A percentile compares a stretch with the other conserved stretches of the same genome.
Evolutionary conservation across 2,797 vertebrate species (phyloP).

Genomic region (Gambusia yucatana): DNA sequence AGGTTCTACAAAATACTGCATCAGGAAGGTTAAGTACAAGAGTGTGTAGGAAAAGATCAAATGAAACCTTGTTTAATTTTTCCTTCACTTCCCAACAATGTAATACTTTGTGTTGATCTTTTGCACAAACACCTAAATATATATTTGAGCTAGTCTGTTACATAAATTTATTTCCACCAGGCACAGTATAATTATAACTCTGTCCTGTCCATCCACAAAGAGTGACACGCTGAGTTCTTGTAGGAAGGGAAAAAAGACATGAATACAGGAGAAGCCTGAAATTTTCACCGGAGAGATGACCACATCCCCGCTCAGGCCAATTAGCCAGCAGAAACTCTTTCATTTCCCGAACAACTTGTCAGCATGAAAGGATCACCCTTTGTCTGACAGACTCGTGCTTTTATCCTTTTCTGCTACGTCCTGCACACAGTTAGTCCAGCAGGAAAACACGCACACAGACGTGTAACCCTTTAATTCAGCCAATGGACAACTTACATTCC

Average conservation of each 20-base stretch:
- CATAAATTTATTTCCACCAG: neutral
- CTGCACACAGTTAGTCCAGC: conserved; percentile 41
- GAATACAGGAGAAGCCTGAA: conserved; percentile 61
- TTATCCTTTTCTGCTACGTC: conserved; percentile 57
- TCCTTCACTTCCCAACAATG: neutral
- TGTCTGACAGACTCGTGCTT: conserved; percentile 69
- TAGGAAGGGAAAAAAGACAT: conserved; percentile 56
- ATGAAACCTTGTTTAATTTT: neutral
- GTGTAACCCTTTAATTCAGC: conserved; percentile 57
- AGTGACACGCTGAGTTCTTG: conserved; percentile 48
- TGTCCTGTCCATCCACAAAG: conserved; percentile 47
- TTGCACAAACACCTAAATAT: conserved; percentile 16
- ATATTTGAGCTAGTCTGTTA: conserved; percentile 10
- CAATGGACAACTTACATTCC: conserved; percentile 57
- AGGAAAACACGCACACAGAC: conserved; percentile 22
- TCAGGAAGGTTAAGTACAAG: neutral
- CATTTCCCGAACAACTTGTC: conserved; percentile 54
- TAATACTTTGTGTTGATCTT: neutral
- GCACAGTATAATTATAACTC: conserved; percentile 2
- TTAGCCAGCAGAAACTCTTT: conserved; percentile 69
- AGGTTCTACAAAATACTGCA: neutral
- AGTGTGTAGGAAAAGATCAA: neutral
- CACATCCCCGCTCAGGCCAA: conserved; percentile 72
- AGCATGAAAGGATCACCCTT: conserved; percentile 73
- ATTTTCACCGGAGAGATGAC: conserved; percentile 71